Evolutionary conservation across 2,113 vertebrate genomes (phyloP).

Genomic region (Larimichthys polyactis): DNA sequence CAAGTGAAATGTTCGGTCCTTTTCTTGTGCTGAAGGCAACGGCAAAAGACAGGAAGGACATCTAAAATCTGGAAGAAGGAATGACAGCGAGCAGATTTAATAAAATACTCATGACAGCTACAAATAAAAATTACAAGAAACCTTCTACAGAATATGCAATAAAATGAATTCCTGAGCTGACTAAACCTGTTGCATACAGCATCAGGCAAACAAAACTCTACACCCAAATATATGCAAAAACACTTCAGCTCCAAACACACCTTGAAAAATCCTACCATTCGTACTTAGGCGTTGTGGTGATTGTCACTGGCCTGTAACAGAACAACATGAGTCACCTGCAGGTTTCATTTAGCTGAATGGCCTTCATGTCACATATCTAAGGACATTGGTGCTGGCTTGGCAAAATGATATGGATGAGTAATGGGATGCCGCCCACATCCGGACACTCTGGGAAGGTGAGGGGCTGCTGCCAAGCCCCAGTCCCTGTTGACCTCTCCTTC

Average conservation of each 20-base stretch:
- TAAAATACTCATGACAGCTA: slow-evolving; percentile 1
- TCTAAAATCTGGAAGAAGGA: slow-evolving; percentile 10
- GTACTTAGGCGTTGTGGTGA: neutral
- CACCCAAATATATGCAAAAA: neutral
- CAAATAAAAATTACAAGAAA: slow-evolving; percentile 20
- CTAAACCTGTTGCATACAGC: slow-evolving; percentile 17
- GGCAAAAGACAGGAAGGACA: slow-evolving; percentile 6
- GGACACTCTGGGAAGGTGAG: slow-evolving; percentile 81
- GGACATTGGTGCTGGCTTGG: slow-evolving; percentile 80
- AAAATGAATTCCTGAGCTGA: neutral
- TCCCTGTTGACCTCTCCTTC: slow-evolving; percentile 79
- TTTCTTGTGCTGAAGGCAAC: slow-evolving; percentile 15
- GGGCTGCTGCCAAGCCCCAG: slow-evolving; percentile 78
- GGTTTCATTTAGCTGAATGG: slow-evolving; percentile 75
- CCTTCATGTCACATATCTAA: slow-evolving; percentile 81
- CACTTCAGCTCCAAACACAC: neutral
- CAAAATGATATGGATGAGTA: slow-evolving; percentile 83
- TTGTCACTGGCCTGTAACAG: slow-evolving; percentile 28
- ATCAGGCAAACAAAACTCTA: neutral
- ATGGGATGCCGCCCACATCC: slow-evolving; percentile 81
- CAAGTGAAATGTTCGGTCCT: slow-evolving; percentile 16
- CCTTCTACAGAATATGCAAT: neutral
- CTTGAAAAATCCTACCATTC: neutral
- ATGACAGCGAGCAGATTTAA: slow-evolving; percentile 1
- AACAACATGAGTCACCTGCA: slow-evolving; percentile 72